Evolutionary conservation across 2,888 invertebrate genomes (phyloP).

Genomic region (Sturmia bella): DNA sequence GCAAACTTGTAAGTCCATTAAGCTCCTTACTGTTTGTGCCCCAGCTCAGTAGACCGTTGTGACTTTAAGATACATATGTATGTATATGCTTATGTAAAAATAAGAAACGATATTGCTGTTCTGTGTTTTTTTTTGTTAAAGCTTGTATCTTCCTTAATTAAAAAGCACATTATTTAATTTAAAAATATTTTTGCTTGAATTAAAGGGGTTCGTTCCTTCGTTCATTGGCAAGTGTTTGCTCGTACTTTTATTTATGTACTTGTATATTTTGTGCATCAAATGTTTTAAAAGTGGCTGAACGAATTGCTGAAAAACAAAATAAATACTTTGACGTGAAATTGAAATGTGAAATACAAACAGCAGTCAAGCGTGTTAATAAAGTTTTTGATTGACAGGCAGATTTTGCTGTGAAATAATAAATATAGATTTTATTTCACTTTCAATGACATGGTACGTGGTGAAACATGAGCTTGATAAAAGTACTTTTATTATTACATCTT

Average conservation of each 20-base stretch:
- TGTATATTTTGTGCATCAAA: slow-evolving; percentile 6
- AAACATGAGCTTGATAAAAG: too few species aligned
- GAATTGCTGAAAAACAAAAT: slow-evolving; percentile 29
- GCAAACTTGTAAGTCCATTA: too few species aligned
- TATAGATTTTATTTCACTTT: background rate
- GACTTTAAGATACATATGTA: background rate
- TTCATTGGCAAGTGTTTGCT: background rate
- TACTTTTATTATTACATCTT: too few species aligned
- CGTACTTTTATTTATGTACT: too few species aligned
- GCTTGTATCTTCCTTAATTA: slow-evolving; percentile 24
- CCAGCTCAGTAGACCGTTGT: background rate
- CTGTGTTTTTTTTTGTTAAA: slow-evolving; percentile 12
- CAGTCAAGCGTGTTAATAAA: slow-evolving; percentile 38
- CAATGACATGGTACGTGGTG: background rate
- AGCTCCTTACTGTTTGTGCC: background rate
- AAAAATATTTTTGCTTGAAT: slow-evolving; percentile 1
- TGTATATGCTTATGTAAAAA: too few species aligned
- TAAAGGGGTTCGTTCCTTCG: background rate
- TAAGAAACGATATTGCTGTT: background rate
- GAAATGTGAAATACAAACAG: slow-evolving; percentile 33
- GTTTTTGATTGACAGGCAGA: slow-evolving; percentile 41
- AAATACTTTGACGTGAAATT: slow-evolving; percentile 22
- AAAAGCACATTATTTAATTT: slow-evolving; percentile 37
- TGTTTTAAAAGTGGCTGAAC: slow-evolving; percentile 6
- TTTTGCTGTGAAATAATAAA: background rate